Evolutionary conservation across 2,888 invertebrate genomes (phyloP).

Genomic region (Megastigmus dorsalis): DNA sequence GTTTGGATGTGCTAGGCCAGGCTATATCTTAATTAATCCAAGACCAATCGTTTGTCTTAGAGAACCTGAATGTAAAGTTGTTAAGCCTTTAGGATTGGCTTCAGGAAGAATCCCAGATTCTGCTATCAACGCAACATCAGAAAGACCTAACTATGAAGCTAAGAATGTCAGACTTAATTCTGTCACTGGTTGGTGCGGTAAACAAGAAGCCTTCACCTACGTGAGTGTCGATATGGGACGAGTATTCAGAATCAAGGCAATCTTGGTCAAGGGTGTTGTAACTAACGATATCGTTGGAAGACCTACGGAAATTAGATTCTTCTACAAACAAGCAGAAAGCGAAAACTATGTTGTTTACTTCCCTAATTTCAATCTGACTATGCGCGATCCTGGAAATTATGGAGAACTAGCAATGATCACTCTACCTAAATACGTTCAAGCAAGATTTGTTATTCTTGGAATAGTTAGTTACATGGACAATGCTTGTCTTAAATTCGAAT

Average conservation of each 20-base stretch:
- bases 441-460: conserved; percentile 94
- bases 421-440: conserved; percentile 93
- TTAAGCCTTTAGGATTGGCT: conserved; percentile 91
- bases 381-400: conserved; percentile 96
- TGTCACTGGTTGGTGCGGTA: conserved; percentile 97
- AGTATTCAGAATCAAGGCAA: conserved; percentile 94
- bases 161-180: conserved; percentile 92
- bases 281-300: conserved; percentile 96
- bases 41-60: conserved; percentile 92
- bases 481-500: conserved; percentile 95
- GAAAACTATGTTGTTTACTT: conserved; percentile 98
- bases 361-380: conserved; percentile 95
- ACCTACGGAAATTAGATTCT: conserved; percentile 96
- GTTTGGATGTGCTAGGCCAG: conserved; percentile 92
- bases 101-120: conserved; percentile 95
- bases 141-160: conserved; percentile 93
- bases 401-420: conserved; percentile 98
- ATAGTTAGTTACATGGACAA: conserved; percentile 98
- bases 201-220: conserved; percentile 96
- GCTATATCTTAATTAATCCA: conserved; percentile 93
- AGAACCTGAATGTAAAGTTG: conserved; percentile 95
- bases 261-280: conserved; percentile 94
- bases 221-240: conserved; percentile 96
- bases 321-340: conserved; percentile 95
- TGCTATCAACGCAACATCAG: conserved; percentile 96